Percentiles rank a stretch among this genome's conserved stretches.
Conservation (phyloP, 2,888 invertebrate genomes). For the Sesamia inferens region DNA sequence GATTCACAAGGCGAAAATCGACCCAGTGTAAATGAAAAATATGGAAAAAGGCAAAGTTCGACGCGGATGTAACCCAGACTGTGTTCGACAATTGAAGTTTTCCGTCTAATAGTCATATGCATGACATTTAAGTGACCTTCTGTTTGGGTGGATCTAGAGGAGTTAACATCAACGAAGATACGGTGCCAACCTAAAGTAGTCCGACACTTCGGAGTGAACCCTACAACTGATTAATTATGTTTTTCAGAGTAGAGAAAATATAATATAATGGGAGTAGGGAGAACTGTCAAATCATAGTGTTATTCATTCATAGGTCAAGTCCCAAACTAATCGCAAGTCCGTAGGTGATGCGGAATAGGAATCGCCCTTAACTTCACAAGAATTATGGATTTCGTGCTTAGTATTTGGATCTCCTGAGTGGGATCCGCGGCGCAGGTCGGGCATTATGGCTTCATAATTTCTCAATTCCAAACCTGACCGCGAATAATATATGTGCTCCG, state of each 20-base stretch:
- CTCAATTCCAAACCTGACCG: background rate
- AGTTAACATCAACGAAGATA: background rate
- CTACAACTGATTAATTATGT: background rate
- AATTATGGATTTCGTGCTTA: conserved; percentile 2
- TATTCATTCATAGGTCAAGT: background rate
- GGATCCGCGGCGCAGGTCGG: background rate
- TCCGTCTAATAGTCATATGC: background rate
- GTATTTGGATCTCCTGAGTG: background rate
- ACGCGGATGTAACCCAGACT: too few relatives aligned
- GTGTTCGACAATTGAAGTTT: too few relatives aligned
- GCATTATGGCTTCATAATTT: background rate
- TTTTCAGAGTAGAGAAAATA: background rate
- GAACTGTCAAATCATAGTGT: background rate
- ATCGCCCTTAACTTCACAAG: background rate
- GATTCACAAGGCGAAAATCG: too few relatives aligned
- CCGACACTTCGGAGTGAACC: background rate
- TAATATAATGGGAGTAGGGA: background rate
- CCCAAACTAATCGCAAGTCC: background rate
- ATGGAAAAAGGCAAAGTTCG: too few relatives aligned
- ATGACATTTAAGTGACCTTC: background rate
- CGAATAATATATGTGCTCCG: background rate
- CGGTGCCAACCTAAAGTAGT: background rate
- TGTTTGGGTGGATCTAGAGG: background rate
- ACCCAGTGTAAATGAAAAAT: too few relatives aligned
- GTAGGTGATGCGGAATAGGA: background rate